Conservation (phyloP, 2,113 vertebrate species). For the Oryzias javanicus region DNA sequence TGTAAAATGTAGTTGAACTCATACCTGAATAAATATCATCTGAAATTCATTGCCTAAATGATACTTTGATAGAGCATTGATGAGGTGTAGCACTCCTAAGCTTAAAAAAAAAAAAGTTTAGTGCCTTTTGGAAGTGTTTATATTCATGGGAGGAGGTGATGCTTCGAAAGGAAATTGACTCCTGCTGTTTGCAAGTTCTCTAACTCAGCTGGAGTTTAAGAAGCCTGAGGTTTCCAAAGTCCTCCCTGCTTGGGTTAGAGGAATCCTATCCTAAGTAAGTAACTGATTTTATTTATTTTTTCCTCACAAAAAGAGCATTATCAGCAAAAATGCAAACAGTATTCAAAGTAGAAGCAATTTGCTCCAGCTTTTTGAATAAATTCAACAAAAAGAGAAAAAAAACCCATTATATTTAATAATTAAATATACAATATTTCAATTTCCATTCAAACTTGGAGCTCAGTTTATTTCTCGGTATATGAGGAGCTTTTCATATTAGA, state of each 20-base stretch:
- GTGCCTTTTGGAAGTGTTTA: slow-evolving; percentile 55
- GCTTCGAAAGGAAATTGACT: slow-evolving; percentile 65
- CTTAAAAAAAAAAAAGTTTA: slow-evolving; percentile 43
- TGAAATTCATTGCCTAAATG: slow-evolving; percentile 20
- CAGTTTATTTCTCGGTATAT: not conserved
- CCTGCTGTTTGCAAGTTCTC: slow-evolving; percentile 68
- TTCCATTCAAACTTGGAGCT: not conserved
- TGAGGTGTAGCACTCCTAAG: slow-evolving; percentile 6
- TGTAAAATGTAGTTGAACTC: slow-evolving; percentile 6
- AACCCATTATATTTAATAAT: slow-evolving; percentile 4
- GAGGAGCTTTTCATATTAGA: not conserved
- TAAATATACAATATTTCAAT: slow-evolving; percentile 8
- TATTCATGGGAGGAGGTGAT: slow-evolving; percentile 57
- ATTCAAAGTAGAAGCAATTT: slow-evolving; percentile 40
- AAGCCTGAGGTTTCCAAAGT: slow-evolving; percentile 55
- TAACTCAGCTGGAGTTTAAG: slow-evolving; percentile 61
- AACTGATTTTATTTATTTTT: not conserved
- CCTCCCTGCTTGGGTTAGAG: slow-evolving; percentile 25
- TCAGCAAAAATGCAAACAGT: slow-evolving; percentile 17
- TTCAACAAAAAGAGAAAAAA: not conserved
- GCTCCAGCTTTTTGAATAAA: slow-evolving; percentile 32
- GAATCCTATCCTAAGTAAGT: slow-evolving; percentile 47
- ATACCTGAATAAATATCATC: slow-evolving; percentile 18
- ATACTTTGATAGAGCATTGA: not conserved
- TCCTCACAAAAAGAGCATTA: slow-evolving; percentile 14